Evolutionary conservation across 2,797 vertebrate species (phyloP).

Genomic region (Crocodylus rhombifer): DNA sequence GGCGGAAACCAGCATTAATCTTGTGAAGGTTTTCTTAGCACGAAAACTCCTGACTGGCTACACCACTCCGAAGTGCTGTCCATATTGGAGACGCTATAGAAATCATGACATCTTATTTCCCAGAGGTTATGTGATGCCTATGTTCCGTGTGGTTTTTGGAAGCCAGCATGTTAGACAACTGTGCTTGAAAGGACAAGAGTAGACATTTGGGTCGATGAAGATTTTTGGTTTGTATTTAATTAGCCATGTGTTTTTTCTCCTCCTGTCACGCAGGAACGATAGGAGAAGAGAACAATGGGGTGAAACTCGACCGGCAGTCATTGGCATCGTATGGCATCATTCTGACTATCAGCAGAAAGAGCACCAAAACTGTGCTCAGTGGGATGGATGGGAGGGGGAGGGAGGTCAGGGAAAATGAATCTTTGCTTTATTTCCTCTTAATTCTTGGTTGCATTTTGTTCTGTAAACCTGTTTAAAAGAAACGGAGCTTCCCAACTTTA

Average conservation of each 20-base stretch:
- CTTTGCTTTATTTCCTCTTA: slow-evolving; percentile 80
- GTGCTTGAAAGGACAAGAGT: background rate
- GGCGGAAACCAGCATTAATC: background rate
- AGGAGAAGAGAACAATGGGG: slow-evolving; percentile 69
- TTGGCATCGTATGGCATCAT: slow-evolving; percentile 85
- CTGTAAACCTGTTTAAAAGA: slow-evolving; percentile 67
- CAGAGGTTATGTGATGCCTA: background rate
- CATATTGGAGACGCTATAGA: background rate
- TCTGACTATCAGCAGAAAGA: slow-evolving; percentile 84
- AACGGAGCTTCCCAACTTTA: slow-evolving; percentile 48
- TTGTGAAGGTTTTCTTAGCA: background rate
- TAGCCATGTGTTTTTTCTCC: slow-evolving; percentile 6
- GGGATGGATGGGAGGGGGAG: slow-evolving; percentile 71
- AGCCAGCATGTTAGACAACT: no score
- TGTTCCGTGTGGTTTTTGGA: background rate
- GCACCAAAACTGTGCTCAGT: slow-evolving; percentile 75
- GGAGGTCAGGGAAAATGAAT: slow-evolving; percentile 75
- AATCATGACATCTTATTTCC: background rate
- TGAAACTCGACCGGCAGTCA: slow-evolving; percentile 78
- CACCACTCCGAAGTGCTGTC: background rate
- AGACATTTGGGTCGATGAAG: slow-evolving; percentile 3
- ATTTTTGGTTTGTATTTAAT: slow-evolving; percentile 16
- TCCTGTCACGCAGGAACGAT: slow-evolving; percentile 38
- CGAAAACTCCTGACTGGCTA: background rate
- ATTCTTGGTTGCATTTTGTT: slow-evolving; percentile 73